Base-by-base conservation (phyloP, 2,113 vertebrate species). In the Callipepla squamata region DNA sequence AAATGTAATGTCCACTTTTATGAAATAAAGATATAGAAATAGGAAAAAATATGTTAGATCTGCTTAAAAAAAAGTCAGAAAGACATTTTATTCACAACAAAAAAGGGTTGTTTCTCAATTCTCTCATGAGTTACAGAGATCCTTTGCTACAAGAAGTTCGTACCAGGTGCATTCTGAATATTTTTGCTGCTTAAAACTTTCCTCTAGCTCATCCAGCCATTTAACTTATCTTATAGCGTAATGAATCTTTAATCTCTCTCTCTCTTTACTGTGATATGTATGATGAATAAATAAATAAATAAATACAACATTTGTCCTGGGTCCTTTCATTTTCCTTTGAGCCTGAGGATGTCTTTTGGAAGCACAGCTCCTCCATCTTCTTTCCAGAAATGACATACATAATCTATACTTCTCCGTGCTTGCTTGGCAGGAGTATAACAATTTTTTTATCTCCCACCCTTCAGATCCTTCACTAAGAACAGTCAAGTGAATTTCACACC, bases 401-500 rank as follows among this genome's bases (percentile, higher is more conserved):
- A 65, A 58, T 79, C 74, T 68, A 34, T 70, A 50, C 61, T 68
- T 95, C 53, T 88, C 77, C 28, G 4, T 70, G 70, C 80, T 78
- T 78, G 21, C 70, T 92, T 91, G 80, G 76, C 76, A 96, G 88
- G 75, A 72, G 62, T 53, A 62, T 94, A 89, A 65, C 48, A 7
- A n/a, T 78, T 94, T 93, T 93, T 91, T 91, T 79, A 87, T 95
- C 86, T 94, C 74, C 67, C 73, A 81, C 57, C 92, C 82, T 84
- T 72, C 57, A 77, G 69, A 78, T 69, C 36, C 75, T 83, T 67
- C 89, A 85, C 85, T 30, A 93, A 75, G 92, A 96, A 73, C 77
- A 96, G 90, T 88, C 36, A 82, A 95, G 93, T 6, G 61, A 81
- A 67, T 96, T 96, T 96, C 93, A 93, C 95, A 95, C 93, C 91